phyloP scores from a whole-genome alignment of 2,797 vertebrate genomes.

The Naso thynnoides region DNA sequence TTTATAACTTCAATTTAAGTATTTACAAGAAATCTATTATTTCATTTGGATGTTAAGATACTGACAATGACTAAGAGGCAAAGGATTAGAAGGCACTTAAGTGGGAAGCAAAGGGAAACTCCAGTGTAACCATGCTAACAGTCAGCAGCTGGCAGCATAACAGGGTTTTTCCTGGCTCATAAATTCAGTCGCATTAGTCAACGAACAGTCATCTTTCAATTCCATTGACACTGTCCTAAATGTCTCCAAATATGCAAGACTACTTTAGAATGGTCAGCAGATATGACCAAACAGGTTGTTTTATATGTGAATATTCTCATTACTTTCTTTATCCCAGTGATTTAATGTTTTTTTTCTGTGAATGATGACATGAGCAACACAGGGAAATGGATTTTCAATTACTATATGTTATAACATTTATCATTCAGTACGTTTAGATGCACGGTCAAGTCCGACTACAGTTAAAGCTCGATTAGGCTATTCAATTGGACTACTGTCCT shows the following conservation, averaged over 20 bases:
- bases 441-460: too few relatives aligned
- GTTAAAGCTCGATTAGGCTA: too few relatives aligned
- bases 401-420: too few relatives aligned
- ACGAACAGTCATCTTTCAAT: slow-evolving; percentile 23
- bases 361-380: too few relatives aligned
- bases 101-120: slow-evolving; percentile 14
- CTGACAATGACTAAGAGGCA: not conserved
- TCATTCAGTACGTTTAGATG: too few relatives aligned
- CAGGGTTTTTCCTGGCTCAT: slow-evolving; percentile 32
- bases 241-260: not conserved
- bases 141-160: slow-evolving; percentile 20
- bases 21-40: not conserved
- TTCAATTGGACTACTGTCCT: too few relatives aligned
- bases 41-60: not conserved
- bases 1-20: not conserved
- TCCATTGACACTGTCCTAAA: too few relatives aligned
- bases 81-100: slow-evolving; percentile 1
- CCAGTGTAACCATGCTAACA: not conserved
- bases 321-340: not conserved
- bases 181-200: slow-evolving; percentile 13
- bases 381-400: too few relatives aligned
- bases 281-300: not conserved
- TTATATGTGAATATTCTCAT: not conserved
- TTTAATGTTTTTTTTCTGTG: not conserved
- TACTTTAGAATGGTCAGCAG: not conserved